A percentile compares a stretch with the other conserved stretches of the same genome.
Conservation (phyloP, 1,140 invertebrate genomes). For the Periplaneta americana region DNA sequence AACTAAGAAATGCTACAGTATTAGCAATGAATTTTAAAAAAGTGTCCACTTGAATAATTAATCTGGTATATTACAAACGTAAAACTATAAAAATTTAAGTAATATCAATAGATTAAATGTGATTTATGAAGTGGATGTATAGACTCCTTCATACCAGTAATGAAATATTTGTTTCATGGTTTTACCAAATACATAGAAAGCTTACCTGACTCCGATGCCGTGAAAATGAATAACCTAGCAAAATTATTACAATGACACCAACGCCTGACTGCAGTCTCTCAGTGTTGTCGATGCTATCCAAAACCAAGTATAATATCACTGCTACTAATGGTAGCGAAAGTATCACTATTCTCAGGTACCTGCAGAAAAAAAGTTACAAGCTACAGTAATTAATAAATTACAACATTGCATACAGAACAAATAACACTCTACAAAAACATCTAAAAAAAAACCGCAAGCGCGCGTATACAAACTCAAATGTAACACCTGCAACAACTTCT, state of each 20-base stretch:
- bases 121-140: background rate
- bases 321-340: constrained; percentile 37
- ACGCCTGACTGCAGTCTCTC: constrained; percentile 58
- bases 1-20: no score
- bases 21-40: no score
- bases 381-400: no score
- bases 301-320: constrained; percentile 50
- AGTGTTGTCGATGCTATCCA: constrained; percentile 56
- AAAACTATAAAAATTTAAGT: background rate
- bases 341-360: constrained; percentile 18
- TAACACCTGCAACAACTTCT: no score
- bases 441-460: no score
- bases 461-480: no score
- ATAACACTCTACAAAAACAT: no score
- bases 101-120: background rate
- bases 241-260: constrained; percentile 50
- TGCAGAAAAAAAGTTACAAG: constrained; percentile 12
- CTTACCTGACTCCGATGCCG: constrained; percentile 48
- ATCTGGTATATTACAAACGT: background rate
- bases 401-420: no score
- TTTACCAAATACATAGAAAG: background rate
- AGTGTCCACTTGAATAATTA: background rate
- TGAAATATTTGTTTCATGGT: background rate
- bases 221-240: constrained; percentile 47
- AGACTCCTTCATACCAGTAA: background rate